These are phyloP conservation scores for Caenorhabditis elegans DNA, from an alignment of 1,140 invertebrate genomes.

Conservation along the genomic window DNA sequence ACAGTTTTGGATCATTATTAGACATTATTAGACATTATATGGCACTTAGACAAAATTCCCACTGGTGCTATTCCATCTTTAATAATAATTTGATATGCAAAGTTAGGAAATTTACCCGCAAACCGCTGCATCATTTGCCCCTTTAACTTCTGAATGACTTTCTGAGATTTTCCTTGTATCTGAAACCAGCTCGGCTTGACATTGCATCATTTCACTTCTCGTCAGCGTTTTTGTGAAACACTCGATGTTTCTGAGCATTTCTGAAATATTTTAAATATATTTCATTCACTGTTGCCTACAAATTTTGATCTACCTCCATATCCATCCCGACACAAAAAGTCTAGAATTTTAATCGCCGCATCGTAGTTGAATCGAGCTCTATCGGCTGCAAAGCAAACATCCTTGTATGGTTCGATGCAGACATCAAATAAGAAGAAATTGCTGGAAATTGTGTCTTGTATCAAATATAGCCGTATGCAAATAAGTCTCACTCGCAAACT, in stretches of 20 bases:
- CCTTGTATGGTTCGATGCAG: conserved; percentile 53
- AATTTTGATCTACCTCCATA: conserved; percentile 34
- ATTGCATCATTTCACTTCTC: conserved; percentile 53
- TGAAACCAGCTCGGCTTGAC: conserved; percentile 50
- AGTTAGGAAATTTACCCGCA: conserved; percentile 38
- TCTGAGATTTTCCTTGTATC: conserved; percentile 48
- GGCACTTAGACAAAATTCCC: no score
- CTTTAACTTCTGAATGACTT: background rate
- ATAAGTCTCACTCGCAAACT: conserved; percentile 2
- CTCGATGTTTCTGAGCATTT: conserved; percentile 49
- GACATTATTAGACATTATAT: no score
- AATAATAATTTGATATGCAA: no score
- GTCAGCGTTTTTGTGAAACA: conserved; percentile 51
- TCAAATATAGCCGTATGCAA: no score
- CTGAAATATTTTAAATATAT: conserved; percentile 34
- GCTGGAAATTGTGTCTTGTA: conserved; percentile 24
- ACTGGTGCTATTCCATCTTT: no score
- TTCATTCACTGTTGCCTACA: no score
- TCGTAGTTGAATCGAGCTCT: conserved; percentile 41
- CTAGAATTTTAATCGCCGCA: conserved; percentile 45
- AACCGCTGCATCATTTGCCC: conserved; percentile 42
- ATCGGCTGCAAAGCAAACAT: conserved; percentile 46
- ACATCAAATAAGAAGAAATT: conserved; percentile 51
- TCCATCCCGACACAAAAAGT: conserved; percentile 51
- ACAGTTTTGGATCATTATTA: no score